A percentile compares a stretch with the other conserved stretches of the same genome.
phyloP scores from a whole-genome alignment of 1,140 invertebrate species.

The Trichoplusia ni region DNA sequence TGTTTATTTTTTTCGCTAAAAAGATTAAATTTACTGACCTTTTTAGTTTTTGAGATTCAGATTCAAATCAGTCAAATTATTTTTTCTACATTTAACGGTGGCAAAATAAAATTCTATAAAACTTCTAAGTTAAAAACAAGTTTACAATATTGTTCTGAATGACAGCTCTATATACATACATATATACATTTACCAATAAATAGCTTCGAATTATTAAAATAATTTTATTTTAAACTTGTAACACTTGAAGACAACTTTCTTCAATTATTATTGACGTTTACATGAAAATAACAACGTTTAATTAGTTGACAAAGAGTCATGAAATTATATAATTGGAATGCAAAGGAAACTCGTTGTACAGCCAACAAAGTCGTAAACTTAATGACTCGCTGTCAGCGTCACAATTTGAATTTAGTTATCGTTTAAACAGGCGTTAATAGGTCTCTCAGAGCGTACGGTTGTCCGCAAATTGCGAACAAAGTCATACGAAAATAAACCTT shows the following conservation, averaged over 20 bases:
- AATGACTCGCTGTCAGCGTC: conserved; percentile 3
- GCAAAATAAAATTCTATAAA: neutral
- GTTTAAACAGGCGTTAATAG: conserved; percentile 14
- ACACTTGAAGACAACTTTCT: too few relatives aligned
- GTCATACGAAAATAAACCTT: neutral
- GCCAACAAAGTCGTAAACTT: conserved; percentile 14
- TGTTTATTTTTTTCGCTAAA: neutral
- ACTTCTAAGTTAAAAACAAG: neutral
- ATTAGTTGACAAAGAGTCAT: neutral
- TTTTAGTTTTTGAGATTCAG: too few relatives aligned
- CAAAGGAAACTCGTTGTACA: neutral
- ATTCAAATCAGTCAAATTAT: too few relatives aligned
- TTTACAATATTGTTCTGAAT: too few relatives aligned
- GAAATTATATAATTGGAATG: conserved; percentile 11
- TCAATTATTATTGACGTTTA: neutral
- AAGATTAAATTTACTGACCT: too few relatives aligned
- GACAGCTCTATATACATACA: too few relatives aligned
- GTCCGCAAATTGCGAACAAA: neutral
- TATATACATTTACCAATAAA: too few relatives aligned
- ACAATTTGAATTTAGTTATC: conserved; percentile 14
- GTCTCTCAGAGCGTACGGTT: neutral
- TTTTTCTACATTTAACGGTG: too few relatives aligned
- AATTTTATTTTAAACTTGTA: too few relatives aligned
- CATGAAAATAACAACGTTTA: neutral
- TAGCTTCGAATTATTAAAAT: too few relatives aligned